phyloP scores from a whole-genome alignment of 2,797 vertebrate species.

The Pagetopsis macropterus region DNA sequence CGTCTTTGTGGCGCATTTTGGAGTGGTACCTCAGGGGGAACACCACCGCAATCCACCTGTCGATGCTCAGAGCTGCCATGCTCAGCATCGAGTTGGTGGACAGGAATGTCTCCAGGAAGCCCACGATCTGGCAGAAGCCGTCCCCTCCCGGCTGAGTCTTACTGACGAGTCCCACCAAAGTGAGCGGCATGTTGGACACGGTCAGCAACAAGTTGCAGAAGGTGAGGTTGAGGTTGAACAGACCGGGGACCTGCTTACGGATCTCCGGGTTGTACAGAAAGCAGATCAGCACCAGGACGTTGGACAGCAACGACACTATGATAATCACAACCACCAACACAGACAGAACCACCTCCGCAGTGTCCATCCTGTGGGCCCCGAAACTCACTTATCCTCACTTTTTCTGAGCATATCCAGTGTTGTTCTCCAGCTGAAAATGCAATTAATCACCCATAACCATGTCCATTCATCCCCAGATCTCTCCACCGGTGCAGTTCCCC shows the following conservation, averaged over 20 bases:
- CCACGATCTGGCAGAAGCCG: conserved; percentile 88
- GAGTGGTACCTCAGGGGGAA: conserved; percentile 97
- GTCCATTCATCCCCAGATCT: conserved; percentile 70
- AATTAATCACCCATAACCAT: conserved; percentile 68
- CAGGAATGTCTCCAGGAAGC: conserved; percentile 96
- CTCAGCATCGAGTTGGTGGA: conserved; percentile 96
- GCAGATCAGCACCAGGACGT: conserved; percentile 97
- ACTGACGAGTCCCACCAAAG: conserved; percentile 90
- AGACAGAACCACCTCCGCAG: conserved; percentile 90
- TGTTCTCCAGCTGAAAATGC: conserved; percentile 37
- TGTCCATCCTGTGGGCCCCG: conserved; percentile 89
- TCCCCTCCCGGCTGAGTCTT: conserved; percentile 89
- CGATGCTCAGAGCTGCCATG: conserved; percentile 97
- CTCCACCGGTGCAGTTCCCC: conserved; percentile 64
- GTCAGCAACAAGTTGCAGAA: conserved; percentile 97
- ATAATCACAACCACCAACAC: conserved; percentile 89
- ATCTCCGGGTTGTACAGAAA: conserved; percentile 94
- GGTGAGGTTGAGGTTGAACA: conserved; percentile 98
- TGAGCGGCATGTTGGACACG: conserved; percentile 95
- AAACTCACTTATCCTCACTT: conserved; percentile 72
- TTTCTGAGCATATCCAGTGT: conserved; percentile 68
- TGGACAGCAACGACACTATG: conserved; percentile 94
- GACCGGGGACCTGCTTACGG: conserved; percentile 92
- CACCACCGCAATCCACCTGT: conserved; percentile 97
- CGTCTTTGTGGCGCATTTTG: conserved; percentile 93